These are phyloP conservation scores for Mus musculus DNA, from an alignment of 2,113 vertebrate species.

Conservation along the genomic window DNA sequence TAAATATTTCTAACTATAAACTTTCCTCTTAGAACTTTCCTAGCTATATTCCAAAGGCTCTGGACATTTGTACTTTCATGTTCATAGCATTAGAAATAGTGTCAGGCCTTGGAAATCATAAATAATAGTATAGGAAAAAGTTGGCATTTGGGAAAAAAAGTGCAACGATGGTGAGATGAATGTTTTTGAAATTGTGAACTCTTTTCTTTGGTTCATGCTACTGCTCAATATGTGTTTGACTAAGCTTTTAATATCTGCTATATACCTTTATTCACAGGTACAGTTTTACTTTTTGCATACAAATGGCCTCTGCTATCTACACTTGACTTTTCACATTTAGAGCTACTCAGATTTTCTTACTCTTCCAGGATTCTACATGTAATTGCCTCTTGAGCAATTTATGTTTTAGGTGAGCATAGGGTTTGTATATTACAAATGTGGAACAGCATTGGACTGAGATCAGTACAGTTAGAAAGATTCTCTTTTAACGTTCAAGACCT, in stretches of 20 bases:
- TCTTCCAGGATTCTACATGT: too few relatives aligned
- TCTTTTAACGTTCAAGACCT: not conserved
- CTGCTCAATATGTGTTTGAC: not conserved
- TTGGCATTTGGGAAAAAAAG: not conserved
- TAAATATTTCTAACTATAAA: not conserved
- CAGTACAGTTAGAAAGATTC: not conserved
- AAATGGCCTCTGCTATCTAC: not conserved
- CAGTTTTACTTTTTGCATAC: not conserved
- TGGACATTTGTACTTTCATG: not conserved
- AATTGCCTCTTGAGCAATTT: not conserved
- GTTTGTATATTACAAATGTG: not conserved
- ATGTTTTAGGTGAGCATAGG: not conserved
- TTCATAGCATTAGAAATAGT: not conserved
- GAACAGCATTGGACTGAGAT: not conserved
- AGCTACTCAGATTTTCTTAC: not conserved
- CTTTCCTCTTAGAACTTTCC: not conserved
- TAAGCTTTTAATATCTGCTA: not conserved
- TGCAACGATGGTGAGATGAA: not conserved
- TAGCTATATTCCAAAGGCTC: not conserved
- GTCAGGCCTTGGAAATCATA: not conserved
- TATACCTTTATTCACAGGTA: not conserved
- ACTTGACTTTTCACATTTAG: not conserved
- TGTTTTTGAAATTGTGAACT: not conserved
- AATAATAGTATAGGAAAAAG: not conserved
- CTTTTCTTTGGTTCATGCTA: not conserved